These are phyloP conservation scores for Metopolophium dirhodum DNA, from an alignment of 1,140 invertebrate species.

Conservation along the genomic window DNA sequence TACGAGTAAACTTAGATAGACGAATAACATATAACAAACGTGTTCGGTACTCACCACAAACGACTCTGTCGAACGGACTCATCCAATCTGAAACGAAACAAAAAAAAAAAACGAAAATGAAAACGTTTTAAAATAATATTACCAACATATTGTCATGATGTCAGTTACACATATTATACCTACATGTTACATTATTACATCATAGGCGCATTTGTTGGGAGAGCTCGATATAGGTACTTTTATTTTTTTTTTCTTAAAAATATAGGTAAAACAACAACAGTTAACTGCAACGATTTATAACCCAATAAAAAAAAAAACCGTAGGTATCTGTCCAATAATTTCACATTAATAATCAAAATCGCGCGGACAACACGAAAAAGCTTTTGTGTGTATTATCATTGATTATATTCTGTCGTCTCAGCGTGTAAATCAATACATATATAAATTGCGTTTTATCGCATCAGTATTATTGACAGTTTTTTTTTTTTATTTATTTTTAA, in stretches of 20 bases:
- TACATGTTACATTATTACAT: background rate
- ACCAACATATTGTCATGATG: background rate
- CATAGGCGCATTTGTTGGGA: background rate
- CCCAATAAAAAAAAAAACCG: background rate
- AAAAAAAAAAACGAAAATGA: slow-evolving; percentile 61
- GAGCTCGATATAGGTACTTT: background rate
- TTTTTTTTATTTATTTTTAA: background rate
- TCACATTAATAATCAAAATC: background rate
- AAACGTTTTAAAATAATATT: background rate
- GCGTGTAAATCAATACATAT: background rate
- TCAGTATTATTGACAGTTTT: background rate
- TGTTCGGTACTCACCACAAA: slow-evolving; percentile 79
- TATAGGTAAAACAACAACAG: background rate
- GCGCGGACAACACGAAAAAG: background rate
- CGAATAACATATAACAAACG: background rate
- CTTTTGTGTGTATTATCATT: background rate
- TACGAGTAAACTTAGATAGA: background rate
- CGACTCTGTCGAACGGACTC: slow-evolving; percentile 88
- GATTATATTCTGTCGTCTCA: background rate
- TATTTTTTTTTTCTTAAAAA: background rate
- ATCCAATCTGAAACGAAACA: slow-evolving; percentile 81
- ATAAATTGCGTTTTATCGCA: background rate
- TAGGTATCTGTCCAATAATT: background rate
- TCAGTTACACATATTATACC: background rate
- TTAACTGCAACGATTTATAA: background rate